phyloP scores from a whole-genome alignment of 64 coral and sea anemone species.

The Pachyseris speciosa region DNA sequence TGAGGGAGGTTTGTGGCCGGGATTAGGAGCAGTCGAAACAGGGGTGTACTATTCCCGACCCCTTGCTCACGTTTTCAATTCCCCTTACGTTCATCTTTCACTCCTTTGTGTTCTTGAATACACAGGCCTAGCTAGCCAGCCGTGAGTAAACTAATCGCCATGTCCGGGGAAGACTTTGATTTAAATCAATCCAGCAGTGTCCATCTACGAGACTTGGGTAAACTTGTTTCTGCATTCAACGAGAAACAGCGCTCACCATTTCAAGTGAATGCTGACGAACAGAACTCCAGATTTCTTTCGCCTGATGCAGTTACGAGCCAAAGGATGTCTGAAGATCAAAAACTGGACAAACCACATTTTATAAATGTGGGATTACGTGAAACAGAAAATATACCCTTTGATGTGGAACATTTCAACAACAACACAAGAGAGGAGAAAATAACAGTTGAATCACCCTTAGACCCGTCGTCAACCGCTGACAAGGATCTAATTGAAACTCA shows the following conservation, averaged over 20 bases:
- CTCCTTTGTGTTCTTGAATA: too few species aligned
- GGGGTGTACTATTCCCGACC: too few species aligned
- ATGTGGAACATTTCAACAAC: background rate
- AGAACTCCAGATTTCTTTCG: background rate
- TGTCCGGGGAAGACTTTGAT: background rate
- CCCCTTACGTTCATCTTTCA: too few species aligned
- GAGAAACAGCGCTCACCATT: background rate
- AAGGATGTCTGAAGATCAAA: background rate
- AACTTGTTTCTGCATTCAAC: background rate
- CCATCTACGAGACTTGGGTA: constrained; percentile 4
- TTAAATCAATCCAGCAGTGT: background rate
- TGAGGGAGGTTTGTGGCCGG: too few species aligned
- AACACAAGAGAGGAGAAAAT: background rate
- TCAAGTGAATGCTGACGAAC: background rate
- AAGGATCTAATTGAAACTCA: background rate
- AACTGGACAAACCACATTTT: background rate
- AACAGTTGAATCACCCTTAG: background rate
- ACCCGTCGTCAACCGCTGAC: background rate
- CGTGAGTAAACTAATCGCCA: background rate
- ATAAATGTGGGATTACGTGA: background rate
- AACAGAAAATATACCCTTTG: background rate
- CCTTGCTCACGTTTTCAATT: too few species aligned
- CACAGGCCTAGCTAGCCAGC: background rate
- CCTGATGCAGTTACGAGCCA: background rate
- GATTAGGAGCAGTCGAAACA: too few species aligned